Evolutionary conservation across 2,888 invertebrate genomes (phyloP), one percentile per base, ranked within the genome.

Genomic region (Pammene aurita): DNA sequence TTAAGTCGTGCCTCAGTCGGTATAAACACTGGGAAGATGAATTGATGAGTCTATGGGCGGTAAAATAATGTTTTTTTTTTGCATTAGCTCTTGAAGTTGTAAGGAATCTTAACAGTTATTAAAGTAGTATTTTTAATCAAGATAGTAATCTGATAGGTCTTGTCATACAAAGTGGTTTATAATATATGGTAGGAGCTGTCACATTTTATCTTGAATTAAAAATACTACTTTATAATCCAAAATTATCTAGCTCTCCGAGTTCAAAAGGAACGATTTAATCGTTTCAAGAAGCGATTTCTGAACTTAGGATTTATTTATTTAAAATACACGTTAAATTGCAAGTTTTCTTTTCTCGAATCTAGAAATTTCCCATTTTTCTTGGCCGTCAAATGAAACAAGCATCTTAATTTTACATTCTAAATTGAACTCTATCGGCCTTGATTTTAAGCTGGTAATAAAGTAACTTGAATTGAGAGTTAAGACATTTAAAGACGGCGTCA

Each of bases 321-420:
- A 50, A 62, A 62, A 52, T 62, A 41, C 50, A 62, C 61, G 13
- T 41, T n/a, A n/a, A n/a, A n/a, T n/a, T n/a, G n/a, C 61, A 61
- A 50, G 9, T 50, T 62, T 13, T 52, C 58, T 11, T 16, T 18
- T 38, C n/a, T 38, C 46, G 9, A 7, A 34, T 13, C 61, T 44
- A 14, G 18, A 26, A 34, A 52, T 41, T 60, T 48, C 18, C 18
- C 26, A 38, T 38, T 35, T 60, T 35, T 13, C 13, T 13, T 5
- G 1, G 35, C n/a, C 13, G 16, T 13, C 7, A 52, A 38, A 46
- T 38, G 10, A 9, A 6, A 13, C 9, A 18, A 26, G 41, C 7
- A 2, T 6, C 0, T 18, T 10, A 13, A 10, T 50, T 62, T 34
- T 7, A n/a, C 18, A 7, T 13, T 38, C 13, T 0, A 62, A 62